A percentile compares a stretch with the other conserved stretches of the same genome.
Conservation (phyloP, 2,113 vertebrate genomes). For the Tilapia sparmanii region DNA sequence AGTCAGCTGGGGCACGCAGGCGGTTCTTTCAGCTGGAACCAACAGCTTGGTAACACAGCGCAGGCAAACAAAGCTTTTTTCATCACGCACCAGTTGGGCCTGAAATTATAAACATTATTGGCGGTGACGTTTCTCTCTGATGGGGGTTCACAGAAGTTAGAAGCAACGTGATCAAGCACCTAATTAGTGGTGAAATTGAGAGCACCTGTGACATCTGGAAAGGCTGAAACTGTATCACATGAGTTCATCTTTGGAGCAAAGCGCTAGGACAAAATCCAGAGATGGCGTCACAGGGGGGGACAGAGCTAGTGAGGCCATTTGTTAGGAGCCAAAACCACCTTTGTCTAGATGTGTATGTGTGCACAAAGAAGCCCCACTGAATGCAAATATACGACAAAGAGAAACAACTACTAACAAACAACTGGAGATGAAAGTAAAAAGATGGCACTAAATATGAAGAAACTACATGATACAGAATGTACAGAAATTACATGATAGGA, state of each 20-base stretch:
- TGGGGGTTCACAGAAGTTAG: conserved; percentile 24
- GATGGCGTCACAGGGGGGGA: not conserved
- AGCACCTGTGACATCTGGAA: conserved; percentile 60
- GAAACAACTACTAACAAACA: not conserved
- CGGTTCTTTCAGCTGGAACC: conserved; percentile 59
- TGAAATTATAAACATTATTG: conserved; percentile 4
- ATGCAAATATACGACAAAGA: not conserved
- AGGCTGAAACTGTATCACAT: conserved; percentile 4
- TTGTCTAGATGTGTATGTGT: not conserved
- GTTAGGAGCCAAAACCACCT: conserved; percentile 20
- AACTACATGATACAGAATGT: too few relatives aligned
- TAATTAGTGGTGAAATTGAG: conserved; percentile 40
- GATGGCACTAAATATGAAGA: not conserved
- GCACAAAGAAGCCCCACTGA: not conserved
- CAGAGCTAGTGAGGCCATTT: not conserved
- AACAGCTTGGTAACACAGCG: conserved; percentile 51
- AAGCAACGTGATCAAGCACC: conserved; percentile 16
- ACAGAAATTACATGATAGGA: not conserved
- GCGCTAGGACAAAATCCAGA: conserved; percentile 29
- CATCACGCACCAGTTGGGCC: not conserved
- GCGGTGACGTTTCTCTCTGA: conserved; percentile 20
- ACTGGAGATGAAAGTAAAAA: not conserved
- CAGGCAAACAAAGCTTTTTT: conserved; percentile 42
- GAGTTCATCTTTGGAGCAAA: conserved; percentile 9
- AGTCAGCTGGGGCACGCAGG: conserved; percentile 40